Conservation (phyloP, 2,888 invertebrate genomes). For the Nomada ferruginata region DNA sequence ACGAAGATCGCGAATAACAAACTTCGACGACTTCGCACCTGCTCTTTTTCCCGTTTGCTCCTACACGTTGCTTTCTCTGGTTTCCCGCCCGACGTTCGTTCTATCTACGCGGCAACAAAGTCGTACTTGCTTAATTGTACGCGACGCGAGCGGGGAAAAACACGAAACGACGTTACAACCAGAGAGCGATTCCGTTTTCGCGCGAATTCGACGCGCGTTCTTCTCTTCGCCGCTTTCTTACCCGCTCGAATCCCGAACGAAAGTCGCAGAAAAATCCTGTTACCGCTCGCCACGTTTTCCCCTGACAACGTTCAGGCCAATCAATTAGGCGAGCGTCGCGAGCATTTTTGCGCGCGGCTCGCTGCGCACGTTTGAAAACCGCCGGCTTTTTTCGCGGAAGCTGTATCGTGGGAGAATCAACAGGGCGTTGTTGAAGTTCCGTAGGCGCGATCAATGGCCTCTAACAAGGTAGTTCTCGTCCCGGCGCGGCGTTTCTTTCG, state of each 20-base stretch:
- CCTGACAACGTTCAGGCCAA: background rate
- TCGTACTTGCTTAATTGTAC: background rate
- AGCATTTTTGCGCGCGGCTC: background rate
- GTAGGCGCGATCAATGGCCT: slow-evolving; percentile 30
- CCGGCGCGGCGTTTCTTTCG: slow-evolving; percentile 9
- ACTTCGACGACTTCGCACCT: background rate
- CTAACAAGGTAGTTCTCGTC: slow-evolving; percentile 24
- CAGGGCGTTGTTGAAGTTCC: background rate
- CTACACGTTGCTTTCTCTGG: slow-evolving; percentile 14
- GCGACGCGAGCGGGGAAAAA: background rate
- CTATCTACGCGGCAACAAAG: background rate
- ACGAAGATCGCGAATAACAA: slow-evolving; percentile 38
- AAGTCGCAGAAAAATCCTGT: slow-evolving; percentile 16
- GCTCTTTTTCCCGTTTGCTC: background rate
- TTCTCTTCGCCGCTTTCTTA: slow-evolving; percentile 16
- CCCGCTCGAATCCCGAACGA: background rate
- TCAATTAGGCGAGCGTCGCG: slow-evolving; percentile 18
- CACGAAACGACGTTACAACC: background rate
- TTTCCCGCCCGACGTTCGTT: background rate
- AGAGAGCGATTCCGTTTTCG: background rate
- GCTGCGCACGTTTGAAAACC: background rate
- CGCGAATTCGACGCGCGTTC: background rate
- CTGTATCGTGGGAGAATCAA: slow-evolving; percentile 12
- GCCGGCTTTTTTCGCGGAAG: background rate
- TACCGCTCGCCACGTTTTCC: background rate